Evolutionary conservation across 2,888 invertebrate genomes (phyloP).

Genomic region (Clistopyga incitator): DNA sequence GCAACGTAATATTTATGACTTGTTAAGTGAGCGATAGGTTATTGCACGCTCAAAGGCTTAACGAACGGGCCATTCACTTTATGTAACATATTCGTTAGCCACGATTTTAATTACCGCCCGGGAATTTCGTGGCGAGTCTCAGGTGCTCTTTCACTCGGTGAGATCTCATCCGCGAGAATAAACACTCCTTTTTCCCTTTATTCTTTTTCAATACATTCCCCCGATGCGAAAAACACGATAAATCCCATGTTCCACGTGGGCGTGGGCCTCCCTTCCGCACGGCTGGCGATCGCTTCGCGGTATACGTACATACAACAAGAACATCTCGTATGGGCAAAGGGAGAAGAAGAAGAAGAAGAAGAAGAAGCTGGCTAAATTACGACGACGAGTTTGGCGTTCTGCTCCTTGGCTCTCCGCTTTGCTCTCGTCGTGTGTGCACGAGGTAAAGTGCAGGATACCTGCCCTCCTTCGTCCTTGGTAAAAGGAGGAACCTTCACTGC

Average conservation of each 20-base stretch:
- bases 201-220: slow-evolving; percentile 34
- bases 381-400: slow-evolving; percentile 72
- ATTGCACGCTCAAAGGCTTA: not conserved
- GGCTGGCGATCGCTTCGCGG: slow-evolving; percentile 36
- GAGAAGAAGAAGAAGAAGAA: slow-evolving; percentile 50
- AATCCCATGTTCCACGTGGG: slow-evolving; percentile 76
- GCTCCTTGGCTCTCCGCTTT: slow-evolving; percentile 69
- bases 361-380: slow-evolving; percentile 74
- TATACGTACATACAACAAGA: slow-evolving; percentile 38
- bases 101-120: slow-evolving; percentile 18
- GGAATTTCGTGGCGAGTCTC: slow-evolving; percentile 6
- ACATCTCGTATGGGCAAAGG: slow-evolving; percentile 25
- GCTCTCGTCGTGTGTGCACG: slow-evolving; percentile 52
- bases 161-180: slow-evolving; percentile 19
- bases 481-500: slow-evolving; percentile 54
- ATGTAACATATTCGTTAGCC: not conserved
- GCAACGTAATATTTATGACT: not conserved
- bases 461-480: slow-evolving; percentile 69
- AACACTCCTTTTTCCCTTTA: slow-evolving; percentile 19
- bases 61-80: slow-evolving; percentile 8
- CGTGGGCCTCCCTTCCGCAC: slow-evolving; percentile 69
- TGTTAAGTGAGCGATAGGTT: not conserved
- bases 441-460: slow-evolving; percentile 67
- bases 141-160: slow-evolving; percentile 3
- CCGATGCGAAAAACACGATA: slow-evolving; percentile 75